phyloP scores from a whole-genome alignment of 2,797 vertebrate genomes.

The Acrocephalus scirpaceus region DNA sequence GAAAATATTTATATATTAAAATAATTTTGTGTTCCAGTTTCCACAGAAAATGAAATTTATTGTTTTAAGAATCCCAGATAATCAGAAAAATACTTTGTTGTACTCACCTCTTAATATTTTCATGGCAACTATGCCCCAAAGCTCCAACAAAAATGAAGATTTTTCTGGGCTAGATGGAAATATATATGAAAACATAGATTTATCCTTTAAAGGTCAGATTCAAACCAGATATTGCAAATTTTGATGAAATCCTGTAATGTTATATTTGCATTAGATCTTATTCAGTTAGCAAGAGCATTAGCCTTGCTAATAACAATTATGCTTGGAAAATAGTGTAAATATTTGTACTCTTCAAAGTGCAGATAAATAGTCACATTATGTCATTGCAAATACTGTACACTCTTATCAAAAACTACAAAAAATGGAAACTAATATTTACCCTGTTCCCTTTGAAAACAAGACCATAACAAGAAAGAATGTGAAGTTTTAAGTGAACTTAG shows the following conservation, averaged over 20 bases:
- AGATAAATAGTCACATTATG: not conserved
- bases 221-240: not conserved
- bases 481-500: not conserved
- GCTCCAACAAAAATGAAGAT: not conserved
- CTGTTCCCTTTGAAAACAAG: not conserved
- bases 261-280: not conserved
- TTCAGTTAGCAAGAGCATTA: not conserved
- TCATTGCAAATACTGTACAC: not conserved
- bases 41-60: not conserved
- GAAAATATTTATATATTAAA: not conserved
- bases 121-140: not conserved
- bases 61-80: not conserved
- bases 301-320: not conserved
- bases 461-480: not conserved
- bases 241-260: not conserved
- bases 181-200: not conserved
- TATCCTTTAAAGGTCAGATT: not conserved
- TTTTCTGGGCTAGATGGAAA: not conserved
- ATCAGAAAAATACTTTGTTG: not conserved
- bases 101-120: not conserved
- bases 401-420: not conserved
- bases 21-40: not conserved
- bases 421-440: not conserved
- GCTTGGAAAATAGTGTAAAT: not conserved
- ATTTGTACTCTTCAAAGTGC: not conserved